phyloP scores from a whole-genome alignment of 2,888 invertebrate species.

The Merodon equestris region DNA sequence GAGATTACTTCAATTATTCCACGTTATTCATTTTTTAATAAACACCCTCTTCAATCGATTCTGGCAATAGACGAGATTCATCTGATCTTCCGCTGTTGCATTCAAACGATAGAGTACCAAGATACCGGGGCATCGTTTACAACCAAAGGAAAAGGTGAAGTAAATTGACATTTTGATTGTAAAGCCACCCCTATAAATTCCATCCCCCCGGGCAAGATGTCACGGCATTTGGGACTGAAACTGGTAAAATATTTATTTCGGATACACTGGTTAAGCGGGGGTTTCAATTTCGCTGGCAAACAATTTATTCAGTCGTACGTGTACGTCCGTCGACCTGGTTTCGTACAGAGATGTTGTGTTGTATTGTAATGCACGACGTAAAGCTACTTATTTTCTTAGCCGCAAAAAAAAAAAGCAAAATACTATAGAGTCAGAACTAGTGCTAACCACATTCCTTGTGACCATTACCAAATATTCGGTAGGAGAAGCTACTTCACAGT shows the following conservation, averaged over 20 bases:
- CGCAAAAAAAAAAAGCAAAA: no score
- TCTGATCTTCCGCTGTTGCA: conserved; percentile 54
- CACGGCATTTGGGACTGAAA: conserved; percentile 55
- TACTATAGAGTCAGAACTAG: no score
- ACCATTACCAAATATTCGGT: not conserved
- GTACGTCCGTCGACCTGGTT: conserved; percentile 41
- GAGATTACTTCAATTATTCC: conserved; percentile 63
- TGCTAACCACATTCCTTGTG: no score
- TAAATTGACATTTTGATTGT: conserved; percentile 51
- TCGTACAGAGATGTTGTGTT: not conserved
- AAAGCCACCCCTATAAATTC: conserved; percentile 64
- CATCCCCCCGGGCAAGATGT: conserved; percentile 55
- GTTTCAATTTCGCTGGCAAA: conserved; percentile 60
- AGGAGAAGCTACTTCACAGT: not conserved
- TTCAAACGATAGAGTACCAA: not conserved
- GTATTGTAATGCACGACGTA: no score
- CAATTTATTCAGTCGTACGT: conserved; percentile 59
- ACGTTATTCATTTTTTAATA: conserved; percentile 64
- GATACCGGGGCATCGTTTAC: conserved; percentile 15
- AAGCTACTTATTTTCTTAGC: no score
- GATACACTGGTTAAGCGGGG: conserved; percentile 46
- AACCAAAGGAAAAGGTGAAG: conserved; percentile 15
- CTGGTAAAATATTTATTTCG: conserved; percentile 66
- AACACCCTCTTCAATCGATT: conserved; percentile 49
- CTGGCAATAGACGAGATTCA: conserved; percentile 21